Evolutionary conservation across 92 coral and sea anemone genomes (phyloP).

Genomic region (Actinernus sp.): DNA sequence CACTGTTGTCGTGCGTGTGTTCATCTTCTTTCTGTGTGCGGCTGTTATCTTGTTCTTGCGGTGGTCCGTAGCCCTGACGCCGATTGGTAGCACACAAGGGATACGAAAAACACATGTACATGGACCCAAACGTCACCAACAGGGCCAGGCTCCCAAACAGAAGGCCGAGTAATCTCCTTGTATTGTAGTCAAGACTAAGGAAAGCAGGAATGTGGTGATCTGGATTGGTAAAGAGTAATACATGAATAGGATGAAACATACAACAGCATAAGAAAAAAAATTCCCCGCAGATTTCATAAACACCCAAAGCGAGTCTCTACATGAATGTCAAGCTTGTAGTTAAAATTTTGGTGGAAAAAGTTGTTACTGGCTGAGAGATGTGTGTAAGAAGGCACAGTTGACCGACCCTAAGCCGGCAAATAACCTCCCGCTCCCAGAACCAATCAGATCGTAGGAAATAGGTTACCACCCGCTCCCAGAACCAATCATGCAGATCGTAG

Average conservation of each 20-base stretch:
- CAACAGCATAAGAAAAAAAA: too few relatives aligned
- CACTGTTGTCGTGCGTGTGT: constrained; percentile 2
- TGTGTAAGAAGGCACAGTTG: background rate
- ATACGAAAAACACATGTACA: constrained; percentile 64
- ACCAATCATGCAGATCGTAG: too few relatives aligned
- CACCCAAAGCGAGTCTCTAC: too few relatives aligned
- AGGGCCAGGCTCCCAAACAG: constrained; percentile 70
- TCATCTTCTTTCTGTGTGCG: constrained; percentile 4
- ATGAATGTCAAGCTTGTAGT: too few relatives aligned
- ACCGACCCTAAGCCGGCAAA: too few relatives aligned
- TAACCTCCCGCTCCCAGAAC: too few relatives aligned
- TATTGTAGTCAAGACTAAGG: constrained; percentile 13
- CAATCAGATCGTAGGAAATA: too few relatives aligned
- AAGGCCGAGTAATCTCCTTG: constrained; percentile 49
- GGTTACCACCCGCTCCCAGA: too few relatives aligned
- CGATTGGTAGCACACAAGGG: constrained; percentile 22
- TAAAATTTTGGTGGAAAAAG: background rate
- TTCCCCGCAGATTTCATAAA: too few relatives aligned
- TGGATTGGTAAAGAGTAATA: too few relatives aligned
- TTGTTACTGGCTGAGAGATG: background rate
- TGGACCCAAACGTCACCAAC: constrained; percentile 29
- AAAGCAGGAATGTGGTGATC: constrained; percentile 7
- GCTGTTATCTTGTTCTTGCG: constrained; percentile 5
- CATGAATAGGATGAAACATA: too few relatives aligned
- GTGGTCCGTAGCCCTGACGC: constrained; percentile 51